These are phyloP conservation scores for Nothoprocta perdicaria DNA, from an alignment of 2,113 vertebrate genomes.

Conservation along the genomic window DNA sequence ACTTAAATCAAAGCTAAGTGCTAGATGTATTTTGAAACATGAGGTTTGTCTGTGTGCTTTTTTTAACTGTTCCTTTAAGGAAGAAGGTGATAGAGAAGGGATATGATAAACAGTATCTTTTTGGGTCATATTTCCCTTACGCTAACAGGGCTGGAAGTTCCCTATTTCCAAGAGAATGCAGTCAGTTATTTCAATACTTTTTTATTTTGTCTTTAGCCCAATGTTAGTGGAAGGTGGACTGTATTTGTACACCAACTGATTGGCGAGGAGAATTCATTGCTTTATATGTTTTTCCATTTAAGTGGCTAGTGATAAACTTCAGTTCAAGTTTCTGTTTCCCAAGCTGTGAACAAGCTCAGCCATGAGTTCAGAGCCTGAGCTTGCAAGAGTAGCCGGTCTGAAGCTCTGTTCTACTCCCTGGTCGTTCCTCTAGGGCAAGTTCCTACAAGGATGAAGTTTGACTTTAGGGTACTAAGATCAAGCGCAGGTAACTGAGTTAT, in stretches of 20 bases:
- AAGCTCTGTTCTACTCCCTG: neutral
- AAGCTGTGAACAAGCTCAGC: neutral
- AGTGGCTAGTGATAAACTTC: neutral
- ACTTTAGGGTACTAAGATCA: neutral
- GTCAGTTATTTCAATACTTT: neutral
- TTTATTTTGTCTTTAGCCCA: neutral
- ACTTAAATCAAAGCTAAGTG: neutral
- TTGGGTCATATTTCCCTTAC: neutral
- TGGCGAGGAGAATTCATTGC: neutral
- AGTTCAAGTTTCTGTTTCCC: neutral
- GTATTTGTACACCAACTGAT: neutral
- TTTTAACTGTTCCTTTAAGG: neutral
- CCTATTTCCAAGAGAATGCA: neutral
- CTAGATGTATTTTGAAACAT: neutral
- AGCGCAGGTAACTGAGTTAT: neutral
- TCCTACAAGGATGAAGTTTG: neutral
- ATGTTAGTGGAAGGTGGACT: neutral
- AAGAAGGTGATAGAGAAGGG: neutral
- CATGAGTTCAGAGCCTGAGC: neutral
- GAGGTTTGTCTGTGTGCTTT: neutral
- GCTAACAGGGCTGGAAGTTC: neutral
- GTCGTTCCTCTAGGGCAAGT: neutral
- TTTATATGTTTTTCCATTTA: neutral
- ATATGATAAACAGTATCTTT: neutral
- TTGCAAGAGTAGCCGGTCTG: neutral